Base-by-base conservation (phyloP, 1,140 invertebrate species). In the Micrasema longulum region DNA sequence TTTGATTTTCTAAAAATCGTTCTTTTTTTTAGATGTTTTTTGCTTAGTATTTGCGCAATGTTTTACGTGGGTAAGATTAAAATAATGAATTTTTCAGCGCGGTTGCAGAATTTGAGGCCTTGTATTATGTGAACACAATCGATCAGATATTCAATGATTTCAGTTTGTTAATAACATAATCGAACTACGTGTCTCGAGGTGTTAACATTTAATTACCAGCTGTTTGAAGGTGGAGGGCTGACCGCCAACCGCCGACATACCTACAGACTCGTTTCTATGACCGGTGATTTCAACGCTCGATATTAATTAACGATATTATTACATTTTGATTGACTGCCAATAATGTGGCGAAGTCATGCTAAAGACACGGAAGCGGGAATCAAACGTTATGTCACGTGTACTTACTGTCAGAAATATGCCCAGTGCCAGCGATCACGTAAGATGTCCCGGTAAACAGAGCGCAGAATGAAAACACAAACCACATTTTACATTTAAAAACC, bases 401-500 rank as follows among this genome's bases (percentile, higher is more conserved):
- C 74, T 72, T 67, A 75, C 74, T 69, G 52, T 75, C 74, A 52
- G 69, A 50, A 52, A 72, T 69, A 50, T 72, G 74, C 16, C 47
- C 64, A 55, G 38, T 47, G 31, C 62, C 69, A 38, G 69, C 73
- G 31, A 64, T 57, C 65, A 62, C 60, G 60, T 62, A 69, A 43
- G 69, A 69, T 2, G 66, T 66, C 23, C 65, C 74, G 45, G 52
- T 45, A 45, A 75, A 66, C 41, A 75, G 69, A 7, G 74, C 66
- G 69, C 74, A 75, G 67, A 75, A 71, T 36, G 63, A 66, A 62
- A 72, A 69, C 74, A 72, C 74, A 72, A 69, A 69, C 74, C 74
- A 72, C 70, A 75, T 75, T 26, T 72, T 71, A 63, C 62, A 63
- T 66, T 50, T 64, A 52, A 71, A 71, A 57, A 55, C 38, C 52